Base-by-base conservation (phyloP, 2,113 vertebrate species). In the Chionis minor region DNA sequence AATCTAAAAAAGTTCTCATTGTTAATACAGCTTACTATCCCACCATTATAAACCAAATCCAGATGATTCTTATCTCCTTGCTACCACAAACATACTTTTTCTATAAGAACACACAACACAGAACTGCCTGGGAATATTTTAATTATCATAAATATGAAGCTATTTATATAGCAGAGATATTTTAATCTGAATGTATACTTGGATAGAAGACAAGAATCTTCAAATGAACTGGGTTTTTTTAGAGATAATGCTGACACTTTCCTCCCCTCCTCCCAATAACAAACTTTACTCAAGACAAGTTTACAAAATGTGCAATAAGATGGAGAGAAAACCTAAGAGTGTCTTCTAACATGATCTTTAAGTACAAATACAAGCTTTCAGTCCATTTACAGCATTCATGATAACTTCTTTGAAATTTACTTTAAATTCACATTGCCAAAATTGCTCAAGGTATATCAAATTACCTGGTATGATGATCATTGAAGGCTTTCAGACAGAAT, bases 21-120 rank as follows among this genome's bases (percentile, higher is more conserved):
- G 51, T 73, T 77, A 58, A 12, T 47, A 35, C 58, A 17, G 59
- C 33, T 81, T 88, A 74, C 18, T 88, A 66, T 90, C 79, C 71
- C 85, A 94, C 45, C 38, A 92, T 62, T 85, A 61, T 59, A 94
- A 96, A 96, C 13, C 2, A 11, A 93, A 83, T 81, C 93, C 96
- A 96, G 95, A 96, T 95, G 90, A 93, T 83, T 83, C 40, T 77
- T 93, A 86, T 95, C 63, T 89, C 14, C 45, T 58, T 55, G 54
- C 11, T 73, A 73, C 54, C 35, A 65, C 71, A 94, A 88, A 71
- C 59, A 23, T 32, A 32, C 45, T 78, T 66, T 92, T 91, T 78
- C 38, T 44, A 3, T 83, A 82, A 32, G 10, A 86, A 58, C 26
- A 19, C 17, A 80, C 45, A 47, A 4, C 56, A 91, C 12, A 81